A percentile compares a stretch with the other conserved stretches of the same genome.
Evolutionary conservation across 2,113 vertebrate species (phyloP).

Genomic region (Ochotona princeps): DNA sequence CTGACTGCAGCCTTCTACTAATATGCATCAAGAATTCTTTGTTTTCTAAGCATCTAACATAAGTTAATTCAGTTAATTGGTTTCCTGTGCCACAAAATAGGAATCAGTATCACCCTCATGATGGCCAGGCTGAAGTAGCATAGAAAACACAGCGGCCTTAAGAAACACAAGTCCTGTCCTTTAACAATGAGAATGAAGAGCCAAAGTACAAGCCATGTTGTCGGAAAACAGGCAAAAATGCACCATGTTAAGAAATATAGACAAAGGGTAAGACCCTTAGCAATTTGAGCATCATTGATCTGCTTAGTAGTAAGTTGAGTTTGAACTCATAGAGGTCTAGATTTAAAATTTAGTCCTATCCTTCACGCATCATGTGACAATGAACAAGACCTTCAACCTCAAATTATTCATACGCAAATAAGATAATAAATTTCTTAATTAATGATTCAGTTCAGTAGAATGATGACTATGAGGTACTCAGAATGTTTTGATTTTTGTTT

Average conservation of each 20-base stretch:
- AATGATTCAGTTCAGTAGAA: background rate
- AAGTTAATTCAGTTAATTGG: background rate
- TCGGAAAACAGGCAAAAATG: background rate
- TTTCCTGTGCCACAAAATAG: rapidly evolving
- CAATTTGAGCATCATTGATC: background rate
- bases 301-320: background rate
- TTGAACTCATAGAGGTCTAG: background rate
- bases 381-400: background rate
- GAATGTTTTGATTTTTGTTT: background rate
- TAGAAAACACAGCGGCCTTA: background rate
- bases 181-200: background rate
- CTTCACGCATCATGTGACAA: background rate
- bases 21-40: no score
- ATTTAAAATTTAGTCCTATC: background rate
- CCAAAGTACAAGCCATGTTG: rapidly evolving
- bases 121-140: rapidly evolving
- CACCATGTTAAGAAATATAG: rapidly evolving
- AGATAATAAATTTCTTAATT: background rate
- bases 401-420: background rate
- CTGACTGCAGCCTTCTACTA: no score
- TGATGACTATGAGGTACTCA: background rate
- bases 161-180: background rate
- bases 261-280: background rate
- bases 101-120: rapidly evolving
- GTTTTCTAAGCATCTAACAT: background rate